These are phyloP conservation scores for Bhutanitis thaidina DNA, from an alignment of 2,888 invertebrate species.

Conservation along the genomic window DNA sequence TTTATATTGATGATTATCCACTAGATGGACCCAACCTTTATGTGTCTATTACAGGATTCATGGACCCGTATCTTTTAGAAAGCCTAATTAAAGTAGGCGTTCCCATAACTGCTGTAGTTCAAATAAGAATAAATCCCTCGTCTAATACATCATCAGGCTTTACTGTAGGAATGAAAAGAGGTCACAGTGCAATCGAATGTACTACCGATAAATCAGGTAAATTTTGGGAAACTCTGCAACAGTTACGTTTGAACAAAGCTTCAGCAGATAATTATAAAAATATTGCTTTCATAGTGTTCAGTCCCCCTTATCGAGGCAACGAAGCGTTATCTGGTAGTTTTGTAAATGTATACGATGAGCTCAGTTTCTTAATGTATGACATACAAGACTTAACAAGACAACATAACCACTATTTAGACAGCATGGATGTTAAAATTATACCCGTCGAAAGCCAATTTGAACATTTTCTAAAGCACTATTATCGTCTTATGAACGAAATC, in stretches of 20 bases:
- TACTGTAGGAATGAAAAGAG: slow-evolving; percentile 51
- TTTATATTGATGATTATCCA: slow-evolving; percentile 76
- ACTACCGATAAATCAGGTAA: slow-evolving; percentile 45
- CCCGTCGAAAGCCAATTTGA: slow-evolving; percentile 36
- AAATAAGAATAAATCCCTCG: slow-evolving; percentile 56
- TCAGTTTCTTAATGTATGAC: slow-evolving; percentile 75
- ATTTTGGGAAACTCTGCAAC: slow-evolving; percentile 64
- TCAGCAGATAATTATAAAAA: slow-evolving; percentile 50
- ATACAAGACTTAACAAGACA: slow-evolving; percentile 73
- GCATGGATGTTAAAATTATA: slow-evolving; percentile 60
- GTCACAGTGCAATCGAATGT: slow-evolving; percentile 60
- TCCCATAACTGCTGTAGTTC: slow-evolving; percentile 60
- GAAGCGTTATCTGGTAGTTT: slow-evolving; percentile 48
- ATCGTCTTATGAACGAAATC: slow-evolving; percentile 41
- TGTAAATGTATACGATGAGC: slow-evolving; percentile 71
- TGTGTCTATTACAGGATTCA: slow-evolving; percentile 74
- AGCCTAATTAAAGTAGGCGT: slow-evolving; percentile 58
- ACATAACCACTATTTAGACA: slow-evolving; percentile 65
- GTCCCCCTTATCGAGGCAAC: slow-evolving; percentile 57
- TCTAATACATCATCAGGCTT: slow-evolving; percentile 45
- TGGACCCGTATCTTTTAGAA: slow-evolving; percentile 49
- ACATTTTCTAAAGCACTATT: slow-evolving; percentile 32
- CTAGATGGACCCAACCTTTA: slow-evolving; percentile 75
- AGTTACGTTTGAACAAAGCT: slow-evolving; percentile 47
- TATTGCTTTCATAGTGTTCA: slow-evolving; percentile 65